phyloP scores from a whole-genome alignment of 2,888 invertebrate species.

The Apomyelois bistriatella region DNA sequence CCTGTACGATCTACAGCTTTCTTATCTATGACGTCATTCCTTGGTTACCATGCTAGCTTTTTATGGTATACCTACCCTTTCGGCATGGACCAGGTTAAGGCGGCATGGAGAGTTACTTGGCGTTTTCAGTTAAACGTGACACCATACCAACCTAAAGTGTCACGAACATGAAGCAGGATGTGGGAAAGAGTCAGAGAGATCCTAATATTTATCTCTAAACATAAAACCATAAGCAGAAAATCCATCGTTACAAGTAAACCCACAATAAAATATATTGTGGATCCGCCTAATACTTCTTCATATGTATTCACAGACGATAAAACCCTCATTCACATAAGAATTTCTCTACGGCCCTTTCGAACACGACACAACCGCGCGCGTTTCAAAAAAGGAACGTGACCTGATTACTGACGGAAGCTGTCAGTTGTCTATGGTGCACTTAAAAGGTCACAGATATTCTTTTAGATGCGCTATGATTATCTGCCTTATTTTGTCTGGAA shows the following conservation, averaged over 20 bases:
- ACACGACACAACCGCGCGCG: conserved; percentile 50
- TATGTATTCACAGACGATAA: conserved; percentile 32
- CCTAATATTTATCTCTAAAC: too few relatives aligned
- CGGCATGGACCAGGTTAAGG: too few relatives aligned
- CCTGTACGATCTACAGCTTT: too few relatives aligned
- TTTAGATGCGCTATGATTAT: conserved; percentile 24
- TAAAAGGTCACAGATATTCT: conserved; percentile 54
- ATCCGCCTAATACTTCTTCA: conserved; percentile 25
- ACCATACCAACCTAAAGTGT: too few relatives aligned
- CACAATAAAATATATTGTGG: conserved; percentile 44
- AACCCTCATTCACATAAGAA: conserved; percentile 29
- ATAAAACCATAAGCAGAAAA: not conserved
- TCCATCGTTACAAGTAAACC: not conserved
- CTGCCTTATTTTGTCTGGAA: conserved; percentile 32
- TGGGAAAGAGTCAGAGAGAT: too few relatives aligned
- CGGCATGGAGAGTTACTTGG: too few relatives aligned
- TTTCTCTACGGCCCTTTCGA: conserved; percentile 21
- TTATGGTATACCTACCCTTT: too few relatives aligned
- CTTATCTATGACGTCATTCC: too few relatives aligned
- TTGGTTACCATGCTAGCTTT: too few relatives aligned
- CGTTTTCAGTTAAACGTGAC: too few relatives aligned
- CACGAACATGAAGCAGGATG: too few relatives aligned
- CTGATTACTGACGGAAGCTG: conserved; percentile 75
- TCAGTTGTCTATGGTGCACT: conserved; percentile 51
- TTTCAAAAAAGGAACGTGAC: conserved; percentile 77